Percentiles rank a stretch among this genome's conserved stretches.
Conservation (phyloP, 2,113 vertebrate species). For the Mesoclemmys tuberculata region DNA sequence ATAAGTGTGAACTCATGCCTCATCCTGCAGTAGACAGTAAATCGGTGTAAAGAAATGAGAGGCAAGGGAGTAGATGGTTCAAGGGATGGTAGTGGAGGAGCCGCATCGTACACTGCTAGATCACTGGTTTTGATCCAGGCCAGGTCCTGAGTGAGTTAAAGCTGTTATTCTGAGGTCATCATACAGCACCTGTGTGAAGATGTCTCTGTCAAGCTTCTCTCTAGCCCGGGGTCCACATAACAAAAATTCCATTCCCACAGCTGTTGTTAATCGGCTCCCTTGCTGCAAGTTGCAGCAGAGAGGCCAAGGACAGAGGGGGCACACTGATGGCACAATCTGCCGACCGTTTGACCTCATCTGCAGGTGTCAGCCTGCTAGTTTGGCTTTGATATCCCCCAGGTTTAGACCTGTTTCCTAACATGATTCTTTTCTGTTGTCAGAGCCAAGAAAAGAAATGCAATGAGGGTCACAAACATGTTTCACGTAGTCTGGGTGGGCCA, state of each 20-base stretch:
- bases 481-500: neutral
- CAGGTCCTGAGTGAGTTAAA: neutral
- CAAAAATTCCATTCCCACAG: neutral
- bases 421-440: neutral
- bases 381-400: neutral
- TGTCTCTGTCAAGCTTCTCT: neutral
- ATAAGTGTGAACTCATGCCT: neutral
- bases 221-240: neutral
- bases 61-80: neutral
- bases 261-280: slow-evolving; percentile 4
- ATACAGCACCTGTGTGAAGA: rapidly evolving
- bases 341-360: neutral
- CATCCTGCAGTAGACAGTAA: neutral
- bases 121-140: neutral
- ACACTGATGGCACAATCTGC: neutral
- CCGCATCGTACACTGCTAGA: neutral
- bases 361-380: neutral
- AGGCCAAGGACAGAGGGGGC: neutral
- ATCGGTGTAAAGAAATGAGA: neutral
- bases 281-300: neutral
- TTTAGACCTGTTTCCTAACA: neutral
- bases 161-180: neutral
- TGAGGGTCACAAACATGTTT: neutral
- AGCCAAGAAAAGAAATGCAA: neutral
- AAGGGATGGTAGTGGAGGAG: neutral